Evolutionary conservation across 1,140 invertebrate species (phyloP).

Genomic region (Drosophila chauvacae): DNA sequence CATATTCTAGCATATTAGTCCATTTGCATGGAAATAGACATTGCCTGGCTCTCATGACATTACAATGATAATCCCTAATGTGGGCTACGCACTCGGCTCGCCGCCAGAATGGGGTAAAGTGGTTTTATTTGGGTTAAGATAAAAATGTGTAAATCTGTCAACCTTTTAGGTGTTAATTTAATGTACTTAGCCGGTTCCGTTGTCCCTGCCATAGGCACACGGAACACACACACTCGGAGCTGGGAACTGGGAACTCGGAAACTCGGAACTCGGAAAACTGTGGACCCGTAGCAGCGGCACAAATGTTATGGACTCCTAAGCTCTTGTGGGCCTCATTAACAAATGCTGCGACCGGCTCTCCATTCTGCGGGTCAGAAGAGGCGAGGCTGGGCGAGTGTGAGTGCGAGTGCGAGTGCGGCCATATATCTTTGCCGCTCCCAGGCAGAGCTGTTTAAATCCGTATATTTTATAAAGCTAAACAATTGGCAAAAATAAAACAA

Average conservation of each 20-base stretch:
- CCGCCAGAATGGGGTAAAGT: slow-evolving; percentile 16
- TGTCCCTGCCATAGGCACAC: slow-evolving; percentile 19
- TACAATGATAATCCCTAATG: slow-evolving; percentile 55
- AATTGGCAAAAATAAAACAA: slow-evolving; percentile 79
- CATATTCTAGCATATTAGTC: slow-evolving; percentile 20
- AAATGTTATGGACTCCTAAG: slow-evolving; percentile 60
- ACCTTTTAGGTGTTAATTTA: slow-evolving; percentile 66
- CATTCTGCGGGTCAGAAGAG: slow-evolving; percentile 38
- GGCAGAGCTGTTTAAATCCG: slow-evolving; percentile 60
- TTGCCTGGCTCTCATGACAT: slow-evolving; percentile 42
- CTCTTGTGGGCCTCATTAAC: slow-evolving; percentile 61
- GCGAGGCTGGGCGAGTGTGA: background rate
- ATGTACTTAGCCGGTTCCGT: slow-evolving; percentile 46
- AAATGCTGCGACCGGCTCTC: slow-evolving; percentile 35
- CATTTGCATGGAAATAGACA: slow-evolving; percentile 46
- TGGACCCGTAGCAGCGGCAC: slow-evolving; percentile 25
- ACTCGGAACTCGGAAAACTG: slow-evolving; percentile 4
- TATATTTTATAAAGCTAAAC: slow-evolving; percentile 68
- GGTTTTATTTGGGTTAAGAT: slow-evolving; percentile 49
- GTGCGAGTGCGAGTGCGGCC: slow-evolving; percentile 21
- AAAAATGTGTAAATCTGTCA: slow-evolving; percentile 63
- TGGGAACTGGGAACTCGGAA: background rate
- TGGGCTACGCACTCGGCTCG: slow-evolving; percentile 10
- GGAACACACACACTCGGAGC: slow-evolving; percentile 2
- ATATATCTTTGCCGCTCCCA: slow-evolving; percentile 64